Conservation (phyloP, 2,113 vertebrate species). For the Hyperopisus bebe region DNA sequence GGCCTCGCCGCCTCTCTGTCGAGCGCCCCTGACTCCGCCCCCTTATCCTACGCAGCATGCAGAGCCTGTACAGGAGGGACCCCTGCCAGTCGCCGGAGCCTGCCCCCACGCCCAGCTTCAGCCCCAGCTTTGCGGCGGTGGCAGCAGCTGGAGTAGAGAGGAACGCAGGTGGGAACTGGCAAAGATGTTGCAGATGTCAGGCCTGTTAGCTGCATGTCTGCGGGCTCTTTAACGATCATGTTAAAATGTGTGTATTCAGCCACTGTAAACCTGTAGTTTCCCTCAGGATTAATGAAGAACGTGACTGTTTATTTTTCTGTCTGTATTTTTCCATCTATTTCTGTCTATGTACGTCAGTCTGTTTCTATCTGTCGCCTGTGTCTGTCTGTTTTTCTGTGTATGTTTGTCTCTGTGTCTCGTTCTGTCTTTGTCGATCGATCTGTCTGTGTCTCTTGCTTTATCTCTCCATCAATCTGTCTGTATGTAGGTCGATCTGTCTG, state of each 20-base stretch:
- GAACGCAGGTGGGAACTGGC: conserved; percentile 62
- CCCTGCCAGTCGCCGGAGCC: conserved; percentile 52
- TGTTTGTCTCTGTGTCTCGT: background rate
- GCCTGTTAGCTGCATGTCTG: background rate
- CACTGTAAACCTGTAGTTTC: background rate
- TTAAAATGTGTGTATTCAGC: background rate
- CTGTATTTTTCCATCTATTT: background rate
- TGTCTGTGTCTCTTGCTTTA: background rate
- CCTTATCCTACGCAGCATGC: conserved; percentile 36
- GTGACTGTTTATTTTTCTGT: background rate
- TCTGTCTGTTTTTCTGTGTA: background rate
- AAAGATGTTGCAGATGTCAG: background rate
- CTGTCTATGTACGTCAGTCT: background rate
- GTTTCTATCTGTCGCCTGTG: background rate
- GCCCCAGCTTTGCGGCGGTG: conserved; percentile 69
- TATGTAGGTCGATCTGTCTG: background rate
- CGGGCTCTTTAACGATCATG: background rate
- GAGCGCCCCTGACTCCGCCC: background rate
- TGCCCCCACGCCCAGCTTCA: conserved; percentile 44
- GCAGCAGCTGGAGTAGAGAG: conserved; percentile 67
- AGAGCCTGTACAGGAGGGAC: conserved; percentile 54
- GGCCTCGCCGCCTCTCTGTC: background rate
- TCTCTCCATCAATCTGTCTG: background rate
- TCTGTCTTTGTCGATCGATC: background rate
- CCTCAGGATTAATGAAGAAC: background rate